Evolutionary conservation across 1,140 invertebrate genomes (phyloP).

Genomic region (Neodiprion fabricii): DNA sequence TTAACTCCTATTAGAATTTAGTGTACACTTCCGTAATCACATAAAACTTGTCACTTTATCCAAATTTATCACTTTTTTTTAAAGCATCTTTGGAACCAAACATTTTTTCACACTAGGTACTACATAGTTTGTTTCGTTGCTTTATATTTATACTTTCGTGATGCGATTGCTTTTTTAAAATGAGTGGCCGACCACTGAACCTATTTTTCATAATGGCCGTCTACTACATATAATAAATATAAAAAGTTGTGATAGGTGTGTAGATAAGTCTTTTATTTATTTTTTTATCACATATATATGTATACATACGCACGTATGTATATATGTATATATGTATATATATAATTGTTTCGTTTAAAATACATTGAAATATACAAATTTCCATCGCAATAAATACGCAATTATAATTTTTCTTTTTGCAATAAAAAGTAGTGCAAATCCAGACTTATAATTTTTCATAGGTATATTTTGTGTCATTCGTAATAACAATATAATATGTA

Average conservation of each 20-base stretch:
- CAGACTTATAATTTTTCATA: slow-evolving; percentile 10
- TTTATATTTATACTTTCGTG: too few species aligned
- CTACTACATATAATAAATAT: too few species aligned
- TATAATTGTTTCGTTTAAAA: slow-evolving; percentile 21
- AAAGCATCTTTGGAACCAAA: too few species aligned
- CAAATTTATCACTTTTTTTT: too few species aligned
- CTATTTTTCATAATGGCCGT: too few species aligned
- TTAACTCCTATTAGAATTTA: too few species aligned
- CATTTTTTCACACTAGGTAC: too few species aligned
- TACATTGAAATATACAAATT: slow-evolving; percentile 27
- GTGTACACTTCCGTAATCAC: too few species aligned
- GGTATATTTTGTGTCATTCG: not conserved
- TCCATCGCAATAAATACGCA: slow-evolving; percentile 2
- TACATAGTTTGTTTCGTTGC: too few species aligned
- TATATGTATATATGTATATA: slow-evolving; percentile 19
- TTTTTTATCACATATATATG: not conserved
- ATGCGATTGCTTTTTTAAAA: too few species aligned
- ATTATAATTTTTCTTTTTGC: not conserved
- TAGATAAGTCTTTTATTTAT: slow-evolving; percentile 30
- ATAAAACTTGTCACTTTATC: too few species aligned
- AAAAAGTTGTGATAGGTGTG: not conserved
- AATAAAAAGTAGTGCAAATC: slow-evolving; percentile 13
- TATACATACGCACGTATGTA: not conserved
- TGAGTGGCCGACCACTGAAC: too few species aligned
- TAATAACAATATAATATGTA: not conserved